These are phyloP conservation scores for Luffia ferchaultella DNA, from an alignment of 2,888 invertebrate genomes.

Conservation along the genomic window DNA sequence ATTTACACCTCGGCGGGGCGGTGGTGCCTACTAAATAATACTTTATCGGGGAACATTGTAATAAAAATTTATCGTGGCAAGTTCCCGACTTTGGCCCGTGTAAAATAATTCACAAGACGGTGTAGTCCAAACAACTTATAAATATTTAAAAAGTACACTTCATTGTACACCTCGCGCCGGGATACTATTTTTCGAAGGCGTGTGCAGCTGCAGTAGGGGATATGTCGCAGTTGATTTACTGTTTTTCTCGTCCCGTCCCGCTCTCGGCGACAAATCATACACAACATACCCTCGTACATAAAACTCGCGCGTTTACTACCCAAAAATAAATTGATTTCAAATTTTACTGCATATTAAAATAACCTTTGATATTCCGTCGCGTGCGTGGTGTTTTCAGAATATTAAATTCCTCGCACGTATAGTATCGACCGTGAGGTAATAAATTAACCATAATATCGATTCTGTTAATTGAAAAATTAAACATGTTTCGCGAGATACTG, in stretches of 20 bases:
- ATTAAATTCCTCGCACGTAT: background rate
- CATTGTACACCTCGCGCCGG: constrained; percentile 20
- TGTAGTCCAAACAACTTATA: constrained; percentile 11
- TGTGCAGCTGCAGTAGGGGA: constrained; percentile 32
- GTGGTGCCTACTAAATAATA: constrained; percentile 8
- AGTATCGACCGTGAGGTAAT: background rate
- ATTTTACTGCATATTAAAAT: constrained; percentile 62
- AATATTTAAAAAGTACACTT: constrained; percentile 17
- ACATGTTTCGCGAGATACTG: too few species aligned
- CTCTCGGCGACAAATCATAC: constrained; percentile 39
- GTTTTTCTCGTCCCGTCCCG: background rate
- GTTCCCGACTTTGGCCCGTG: constrained; percentile 11
- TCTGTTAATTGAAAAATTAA: background rate
- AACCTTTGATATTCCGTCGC: constrained; percentile 51
- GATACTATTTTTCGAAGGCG: constrained; percentile 35
- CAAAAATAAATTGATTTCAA: constrained; percentile 54
- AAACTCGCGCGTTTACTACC: constrained; percentile 28
- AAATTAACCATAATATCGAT: background rate
- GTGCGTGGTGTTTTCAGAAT: too few species aligned
- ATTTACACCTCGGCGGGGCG: background rate
- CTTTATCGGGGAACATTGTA: constrained; percentile 9
- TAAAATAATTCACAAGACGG: background rate
- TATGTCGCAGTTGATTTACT: background rate
- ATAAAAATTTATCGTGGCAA: constrained; percentile 14
- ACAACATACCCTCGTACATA: constrained; percentile 13